Conservation (phyloP, 1,140 invertebrate genomes). For the Ceratina japonica region DNA sequence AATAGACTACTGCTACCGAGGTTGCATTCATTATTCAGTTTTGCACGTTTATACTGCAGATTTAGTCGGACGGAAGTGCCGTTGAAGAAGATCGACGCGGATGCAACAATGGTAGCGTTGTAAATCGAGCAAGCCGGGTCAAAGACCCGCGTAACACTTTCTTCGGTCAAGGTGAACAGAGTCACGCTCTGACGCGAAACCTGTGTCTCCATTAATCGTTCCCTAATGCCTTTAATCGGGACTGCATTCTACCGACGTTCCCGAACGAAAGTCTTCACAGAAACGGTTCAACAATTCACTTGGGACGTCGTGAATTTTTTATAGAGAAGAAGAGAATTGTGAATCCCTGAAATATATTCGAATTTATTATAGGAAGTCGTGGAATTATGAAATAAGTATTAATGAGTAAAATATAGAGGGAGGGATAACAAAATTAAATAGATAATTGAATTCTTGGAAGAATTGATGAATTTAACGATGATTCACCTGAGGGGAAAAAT, state of each 20-base stretch:
- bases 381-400: too few relatives aligned
- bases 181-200: neutral
- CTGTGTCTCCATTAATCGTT: neutral
- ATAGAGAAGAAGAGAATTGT: too few relatives aligned
- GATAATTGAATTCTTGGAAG: too few relatives aligned
- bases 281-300: neutral
- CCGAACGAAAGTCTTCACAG: neutral
- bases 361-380: too few relatives aligned
- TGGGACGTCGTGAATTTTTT: neutral
- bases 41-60: too few relatives aligned
- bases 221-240: neutral
- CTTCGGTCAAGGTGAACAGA: slow-evolving; percentile 35
- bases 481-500: slow-evolving; percentile 1
- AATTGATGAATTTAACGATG: neutral
- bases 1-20: too few relatives aligned
- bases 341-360: too few relatives aligned
- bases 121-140: slow-evolving; percentile 1
- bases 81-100: neutral
- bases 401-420: too few relatives aligned
- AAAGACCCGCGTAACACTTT: slow-evolving; percentile 52
- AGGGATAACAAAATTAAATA: too few relatives aligned
- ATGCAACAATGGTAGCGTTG: neutral
- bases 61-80: too few relatives aligned
- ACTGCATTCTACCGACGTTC: too few relatives aligned
- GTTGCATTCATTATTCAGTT: too few relatives aligned